These are phyloP conservation scores for Triops longicaudatus DNA, from an alignment of 1,140 invertebrate genomes.

Conservation along the genomic window DNA sequence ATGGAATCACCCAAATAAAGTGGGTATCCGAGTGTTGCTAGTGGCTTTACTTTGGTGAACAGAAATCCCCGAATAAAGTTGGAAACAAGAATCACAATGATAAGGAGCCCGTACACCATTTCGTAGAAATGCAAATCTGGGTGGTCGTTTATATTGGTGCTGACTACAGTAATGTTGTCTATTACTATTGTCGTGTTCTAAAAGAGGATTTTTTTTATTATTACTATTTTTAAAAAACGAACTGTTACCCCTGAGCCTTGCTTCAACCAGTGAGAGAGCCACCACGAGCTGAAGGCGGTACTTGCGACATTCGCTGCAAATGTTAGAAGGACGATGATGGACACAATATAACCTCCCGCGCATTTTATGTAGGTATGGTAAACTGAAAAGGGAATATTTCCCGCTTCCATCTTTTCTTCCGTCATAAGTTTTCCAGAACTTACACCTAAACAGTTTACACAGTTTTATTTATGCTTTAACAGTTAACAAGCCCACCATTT, in stretches of 20 bases:
- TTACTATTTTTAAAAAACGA: neutral
- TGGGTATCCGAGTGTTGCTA: neutral
- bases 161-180: conserved; percentile 2
- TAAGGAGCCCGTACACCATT: conserved; percentile 44
- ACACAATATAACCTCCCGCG: conserved; percentile 49
- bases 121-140: conserved; percentile 46
- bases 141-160: conserved; percentile 42
- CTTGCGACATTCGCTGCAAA: conserved; percentile 51
- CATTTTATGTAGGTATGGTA: conserved; percentile 50
- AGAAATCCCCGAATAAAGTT: conserved; percentile 49
- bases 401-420: conserved; percentile 43
- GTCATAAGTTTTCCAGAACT: conserved; percentile 37
- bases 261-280: conserved; percentile 58
- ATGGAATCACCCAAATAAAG: no score
- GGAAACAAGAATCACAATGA: conserved; percentile 46
- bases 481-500: no score
- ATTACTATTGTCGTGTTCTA: conserved; percentile 20
- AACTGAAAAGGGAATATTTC: conserved; percentile 41
- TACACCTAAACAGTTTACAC: neutral
- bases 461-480: no score
- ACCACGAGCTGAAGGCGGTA: conserved; percentile 54
- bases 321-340: conserved; percentile 44
- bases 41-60: conserved; percentile 45
- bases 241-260: conserved; percentile 40
- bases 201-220: neutral